Evolutionary conservation across 2,113 vertebrate species (phyloP).

Genomic region (Thomomys bottae): DNA sequence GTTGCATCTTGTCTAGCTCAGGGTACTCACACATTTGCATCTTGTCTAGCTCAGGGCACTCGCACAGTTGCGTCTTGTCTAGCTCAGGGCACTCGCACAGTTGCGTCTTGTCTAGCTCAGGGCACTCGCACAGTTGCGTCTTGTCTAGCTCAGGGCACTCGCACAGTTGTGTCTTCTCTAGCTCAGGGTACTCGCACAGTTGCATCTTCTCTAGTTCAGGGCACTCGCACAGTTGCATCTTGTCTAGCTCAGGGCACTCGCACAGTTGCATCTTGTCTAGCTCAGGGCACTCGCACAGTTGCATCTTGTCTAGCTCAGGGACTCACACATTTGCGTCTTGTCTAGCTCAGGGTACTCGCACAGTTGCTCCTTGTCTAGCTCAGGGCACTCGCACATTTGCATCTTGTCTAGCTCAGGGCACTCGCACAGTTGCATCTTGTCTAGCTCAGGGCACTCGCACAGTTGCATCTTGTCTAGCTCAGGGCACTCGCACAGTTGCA

Average conservation of each 20-base stretch:
- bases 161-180: too few species aligned
- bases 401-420: fast-evolving
- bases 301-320: fast-evolving
- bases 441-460: fast-evolving
- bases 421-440: background rate
- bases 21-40: background rate
- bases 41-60: fast-evolving
- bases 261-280: too few species aligned
- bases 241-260: fast-evolving
- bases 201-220: fast-evolving
- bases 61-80: too few species aligned
- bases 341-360: background rate
- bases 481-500: background rate
- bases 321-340: background rate
- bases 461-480: too few species aligned
- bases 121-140: background rate
- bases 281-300: background rate
- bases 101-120: too few species aligned
- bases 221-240: background rate
- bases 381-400: background rate
- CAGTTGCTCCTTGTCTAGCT: background rate
- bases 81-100: background rate
- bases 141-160: fast-evolving
- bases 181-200: background rate
- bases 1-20: too few species aligned